phyloP scores from a whole-genome alignment of 2,797 vertebrate genomes.

The Diplodus puntazzo region DNA sequence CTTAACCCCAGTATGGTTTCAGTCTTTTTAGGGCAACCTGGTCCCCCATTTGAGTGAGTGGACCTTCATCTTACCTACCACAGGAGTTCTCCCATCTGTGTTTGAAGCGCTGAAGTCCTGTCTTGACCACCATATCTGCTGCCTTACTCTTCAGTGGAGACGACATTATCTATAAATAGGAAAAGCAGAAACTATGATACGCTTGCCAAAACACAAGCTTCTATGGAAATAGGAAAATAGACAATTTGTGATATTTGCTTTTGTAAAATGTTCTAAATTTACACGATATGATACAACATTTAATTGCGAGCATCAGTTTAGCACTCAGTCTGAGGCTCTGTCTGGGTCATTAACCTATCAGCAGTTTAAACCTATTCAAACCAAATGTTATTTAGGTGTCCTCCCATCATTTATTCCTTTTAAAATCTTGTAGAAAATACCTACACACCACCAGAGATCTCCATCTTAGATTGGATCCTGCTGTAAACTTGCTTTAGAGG shows the following conservation, averaged over 20 bases:
- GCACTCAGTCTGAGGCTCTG: not conserved
- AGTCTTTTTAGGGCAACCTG: not conserved
- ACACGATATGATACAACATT: not conserved
- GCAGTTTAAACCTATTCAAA: not conserved
- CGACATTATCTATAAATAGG: not conserved
- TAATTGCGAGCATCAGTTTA: not conserved
- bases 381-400: not conserved
- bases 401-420: not conserved
- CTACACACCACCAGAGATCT: conserved; percentile 8
- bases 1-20: not conserved
- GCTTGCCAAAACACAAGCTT: not conserved
- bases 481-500: not conserved
- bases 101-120: not conserved
- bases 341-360: not conserved
- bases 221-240: not conserved
- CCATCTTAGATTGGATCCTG: conserved; percentile 1
- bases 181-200: not conserved
- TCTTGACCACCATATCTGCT: not conserved
- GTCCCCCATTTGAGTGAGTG: not conserved
- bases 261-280: not conserved
- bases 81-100: not conserved
- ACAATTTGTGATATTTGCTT: not conserved
- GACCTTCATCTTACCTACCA: conserved; percentile 2
- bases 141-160: not conserved
- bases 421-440: not conserved